Base-by-base conservation (phyloP, 2,888 invertebrate genomes). In the Phalangium opilio region DNA sequence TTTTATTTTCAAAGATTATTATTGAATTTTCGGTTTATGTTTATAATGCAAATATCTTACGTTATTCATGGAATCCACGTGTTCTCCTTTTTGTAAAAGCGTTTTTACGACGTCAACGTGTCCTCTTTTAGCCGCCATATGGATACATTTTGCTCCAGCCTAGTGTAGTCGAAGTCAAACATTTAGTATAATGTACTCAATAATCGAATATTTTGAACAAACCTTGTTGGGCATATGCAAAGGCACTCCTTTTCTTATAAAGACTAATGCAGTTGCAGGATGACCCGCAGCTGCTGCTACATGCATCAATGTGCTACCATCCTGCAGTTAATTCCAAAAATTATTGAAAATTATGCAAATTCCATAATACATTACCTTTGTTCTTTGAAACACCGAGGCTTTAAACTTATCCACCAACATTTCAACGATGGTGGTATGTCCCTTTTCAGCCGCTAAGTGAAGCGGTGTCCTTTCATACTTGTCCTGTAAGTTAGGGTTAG, bases 141-240 rank as follows among this genome's bases (percentile, higher is more conserved):
- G 98, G 55, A 98, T 85, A 64, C 95, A 93, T 50, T 96, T 75
- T 0, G 96, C 96, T 20, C 98, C 98, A 59, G 79, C 81, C 83
- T 84, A 63, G 18, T 69, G 67, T 47, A 46, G 18, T 2, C 19
- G 10, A 33, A 42, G 18, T 10, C 35, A n/a, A n/a, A n/a, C n/a
- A n/a, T n/a, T n/a, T n/a, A n/a, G n/a, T n/a, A n/a, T n/a, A n/a
- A n/a, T n/a, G n/a, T n/a, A n/a, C n/a, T n/a, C n/a, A n/a, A n/a
- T n/a, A n/a, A n/a, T n/a, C n/a, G n/a, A 7, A 27, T 27, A 27
- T 27, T 27, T 27, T 27, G n/a, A n/a, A n/a, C 38, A 49, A 55
- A 76, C 81, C 75, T 96, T 98, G 67, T 98, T 98, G 52, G 98
- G 96, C 96, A 99, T 99, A 65, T 95, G 91, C 18, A 98, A 75